Evolutionary conservation across 2,888 invertebrate species (phyloP), one percentile per base, ranked within the genome.

Genomic region (Andrena bicolor): DNA sequence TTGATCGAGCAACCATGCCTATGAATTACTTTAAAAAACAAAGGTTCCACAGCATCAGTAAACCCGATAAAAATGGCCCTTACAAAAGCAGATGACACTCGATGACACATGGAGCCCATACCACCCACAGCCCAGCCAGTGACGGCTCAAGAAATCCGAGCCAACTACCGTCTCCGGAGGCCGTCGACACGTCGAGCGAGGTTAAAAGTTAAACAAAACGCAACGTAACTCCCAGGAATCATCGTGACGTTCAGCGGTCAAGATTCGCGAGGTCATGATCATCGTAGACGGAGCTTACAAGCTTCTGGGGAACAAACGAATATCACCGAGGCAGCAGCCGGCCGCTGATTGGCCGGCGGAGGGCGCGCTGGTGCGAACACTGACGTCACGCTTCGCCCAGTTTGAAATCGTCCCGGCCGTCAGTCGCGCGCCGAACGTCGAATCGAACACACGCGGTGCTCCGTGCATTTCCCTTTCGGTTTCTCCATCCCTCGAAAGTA

Each of bases 371-470:
- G 80, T 83, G 86, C 86, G 83, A 83, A 66, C 77, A 75, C 56
- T 92, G 92, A 91, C 92, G 92, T 92, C 92, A 90, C 89, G 88
- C 84, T 86, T 83, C 88, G 89, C 87, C 88, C 83, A 88, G 88
- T 91, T 92, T 90, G 80, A 89, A 92, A 90, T 86, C 84, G 82
- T 83, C 83, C 83, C 71, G 49, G 63, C 60, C 66, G 88, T 88
- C 92, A 93, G 93, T 93, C 92, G 92, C 92, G 91, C 91, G 91
- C 88, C 90, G 90, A 90, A 90, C 92, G 89, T 90, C 90, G 89
- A 84, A 86, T 86, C 86, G 91, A 85, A 78, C 80, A 86, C 79
- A 86, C 84, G 86, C 76, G 84, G 82, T 80, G 70, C 65, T 16
- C 6, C 3, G 26, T 49, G 30, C 13, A 53, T 26, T 7, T 30